Evolutionary conservation across 2,888 invertebrate genomes (phyloP).

Genomic region (Nesidiocoris tenuis): DNA sequence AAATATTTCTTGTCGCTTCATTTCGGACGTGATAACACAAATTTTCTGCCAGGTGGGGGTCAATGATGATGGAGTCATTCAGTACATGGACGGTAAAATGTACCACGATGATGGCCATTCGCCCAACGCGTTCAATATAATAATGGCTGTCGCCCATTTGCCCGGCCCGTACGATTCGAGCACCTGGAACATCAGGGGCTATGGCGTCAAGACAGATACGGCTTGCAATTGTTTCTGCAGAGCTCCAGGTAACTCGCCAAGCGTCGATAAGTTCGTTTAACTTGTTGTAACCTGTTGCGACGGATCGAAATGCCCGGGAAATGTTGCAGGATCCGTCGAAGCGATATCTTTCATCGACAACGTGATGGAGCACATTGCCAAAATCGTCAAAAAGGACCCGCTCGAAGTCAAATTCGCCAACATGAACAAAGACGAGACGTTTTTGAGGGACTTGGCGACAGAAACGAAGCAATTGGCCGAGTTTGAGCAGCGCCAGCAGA

Average conservation of each 20-base stretch:
- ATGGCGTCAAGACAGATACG: slow-evolving; percentile 62
- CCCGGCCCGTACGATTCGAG: slow-evolving; percentile 61
- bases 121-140: slow-evolving; percentile 45
- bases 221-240: slow-evolving; percentile 70
- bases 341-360: slow-evolving; percentile 63
- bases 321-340: slow-evolving; percentile 65
- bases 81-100: slow-evolving; percentile 61
- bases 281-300: too few species aligned
- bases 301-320: too few species aligned
- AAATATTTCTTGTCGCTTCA: not conserved
- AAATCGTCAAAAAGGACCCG: slow-evolving; percentile 60
- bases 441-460: slow-evolving; percentile 56
- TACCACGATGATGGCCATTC: slow-evolving; percentile 58
- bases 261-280: too few species aligned
- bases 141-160: slow-evolving; percentile 30
- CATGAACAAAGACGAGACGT: slow-evolving; percentile 58
- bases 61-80: slow-evolving; percentile 65
- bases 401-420: slow-evolving; percentile 60
- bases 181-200: slow-evolving; percentile 60
- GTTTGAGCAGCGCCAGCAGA: slow-evolving; percentile 60
- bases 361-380: slow-evolving; percentile 68
- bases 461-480: slow-evolving; percentile 62
- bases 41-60: slow-evolving; percentile 55
- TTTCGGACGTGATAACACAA: too few species aligned
- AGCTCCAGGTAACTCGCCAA: slow-evolving; percentile 73